Conservation (phyloP, 2,113 vertebrate species). For the Panurus biarmicus region DNA sequence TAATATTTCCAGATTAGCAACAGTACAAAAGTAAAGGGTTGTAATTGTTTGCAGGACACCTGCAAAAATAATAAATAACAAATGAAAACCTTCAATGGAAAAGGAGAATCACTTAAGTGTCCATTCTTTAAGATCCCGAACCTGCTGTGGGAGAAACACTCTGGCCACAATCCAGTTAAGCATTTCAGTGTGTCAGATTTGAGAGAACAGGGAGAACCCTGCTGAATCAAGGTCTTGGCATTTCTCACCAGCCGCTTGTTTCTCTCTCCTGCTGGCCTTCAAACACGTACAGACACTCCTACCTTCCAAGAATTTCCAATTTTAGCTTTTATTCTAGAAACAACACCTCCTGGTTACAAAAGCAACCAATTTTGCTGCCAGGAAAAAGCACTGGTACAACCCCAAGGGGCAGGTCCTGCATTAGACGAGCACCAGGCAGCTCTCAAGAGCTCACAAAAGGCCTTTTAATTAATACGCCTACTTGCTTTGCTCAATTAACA, state of each 20-base stretch:
- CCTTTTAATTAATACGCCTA: not conserved
- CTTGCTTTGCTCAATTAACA: not conserved
- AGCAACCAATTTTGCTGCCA: not conserved
- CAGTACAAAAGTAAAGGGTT: not conserved
- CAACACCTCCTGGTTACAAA: not conserved
- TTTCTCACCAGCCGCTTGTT: not conserved
- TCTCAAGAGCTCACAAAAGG: not conserved
- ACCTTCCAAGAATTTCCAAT: not conserved
- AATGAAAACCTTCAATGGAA: not conserved
- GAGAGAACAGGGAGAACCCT: not conserved
- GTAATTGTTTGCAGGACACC: not conserved
- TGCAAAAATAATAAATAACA: not conserved
- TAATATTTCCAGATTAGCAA: not conserved
- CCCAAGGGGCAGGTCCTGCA: not conserved
- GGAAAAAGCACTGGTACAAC: not conserved
- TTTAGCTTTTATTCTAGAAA: not conserved
- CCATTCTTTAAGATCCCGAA: not conserved
- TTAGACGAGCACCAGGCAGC: not conserved
- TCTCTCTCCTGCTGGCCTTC: not conserved
- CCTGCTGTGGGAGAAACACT: not conserved
- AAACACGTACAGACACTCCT: not conserved
- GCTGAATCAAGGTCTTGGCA: not conserved
- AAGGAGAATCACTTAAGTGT: not conserved
- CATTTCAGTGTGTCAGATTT: not conserved
- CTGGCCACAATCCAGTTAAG: not conserved